Evolutionary conservation across 2,113 vertebrate genomes (phyloP).

Genomic region (Mus spicilegus): DNA sequence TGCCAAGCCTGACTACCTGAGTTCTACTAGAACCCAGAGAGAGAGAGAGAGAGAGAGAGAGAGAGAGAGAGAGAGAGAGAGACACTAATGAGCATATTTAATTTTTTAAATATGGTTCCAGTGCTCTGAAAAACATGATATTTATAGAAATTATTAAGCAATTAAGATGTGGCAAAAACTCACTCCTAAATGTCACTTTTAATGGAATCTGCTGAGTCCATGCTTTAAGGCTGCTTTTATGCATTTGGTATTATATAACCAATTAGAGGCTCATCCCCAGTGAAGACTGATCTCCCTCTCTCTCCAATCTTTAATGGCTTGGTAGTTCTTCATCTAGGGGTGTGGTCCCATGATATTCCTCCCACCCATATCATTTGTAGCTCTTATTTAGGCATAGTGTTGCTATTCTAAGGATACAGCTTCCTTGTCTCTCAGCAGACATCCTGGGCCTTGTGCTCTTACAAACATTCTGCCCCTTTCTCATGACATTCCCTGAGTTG

Average conservation of each 20-base stretch:
- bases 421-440: background rate
- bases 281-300: background rate
- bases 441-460: background rate
- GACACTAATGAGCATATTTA: background rate
- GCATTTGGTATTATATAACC: background rate
- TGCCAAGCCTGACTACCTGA: background rate
- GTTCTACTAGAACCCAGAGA: background rate
- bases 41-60: background rate
- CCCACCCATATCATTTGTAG: background rate
- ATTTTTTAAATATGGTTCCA: background rate
- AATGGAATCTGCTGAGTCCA: background rate
- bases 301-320: background rate
- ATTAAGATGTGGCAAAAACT: conserved; percentile 12
- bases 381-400: background rate
- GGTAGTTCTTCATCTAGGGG: background rate
- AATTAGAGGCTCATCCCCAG: background rate
- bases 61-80: background rate
- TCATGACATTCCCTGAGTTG: background rate
- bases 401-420: background rate
- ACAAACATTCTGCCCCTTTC: background rate
- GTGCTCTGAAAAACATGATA: background rate
- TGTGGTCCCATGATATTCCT: background rate
- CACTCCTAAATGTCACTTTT: background rate
- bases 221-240: background rate
- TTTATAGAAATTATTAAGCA: background rate